Percentiles rank a stretch among this genome's conserved stretches.
phyloP scores from a whole-genome alignment of 2,888 invertebrate genomes.

The Tyria jacobaeae region DNA sequence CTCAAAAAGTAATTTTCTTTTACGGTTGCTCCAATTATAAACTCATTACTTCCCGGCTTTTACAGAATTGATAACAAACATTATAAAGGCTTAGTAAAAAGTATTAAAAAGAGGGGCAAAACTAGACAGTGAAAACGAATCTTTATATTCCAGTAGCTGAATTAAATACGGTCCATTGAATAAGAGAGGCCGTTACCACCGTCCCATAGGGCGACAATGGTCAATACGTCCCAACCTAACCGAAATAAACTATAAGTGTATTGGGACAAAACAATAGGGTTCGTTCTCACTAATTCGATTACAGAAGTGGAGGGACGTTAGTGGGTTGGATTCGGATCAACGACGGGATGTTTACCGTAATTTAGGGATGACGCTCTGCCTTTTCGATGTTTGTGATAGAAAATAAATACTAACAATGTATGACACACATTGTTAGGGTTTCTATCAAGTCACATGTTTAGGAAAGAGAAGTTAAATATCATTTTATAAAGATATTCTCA shows the following conservation, averaged over 20 bases:
- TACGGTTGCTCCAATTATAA: no score
- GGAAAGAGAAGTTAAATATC: no score
- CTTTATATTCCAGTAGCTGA: not conserved
- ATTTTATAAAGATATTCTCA: no score
- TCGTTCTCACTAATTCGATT: constrained; percentile 50
- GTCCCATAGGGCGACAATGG: constrained; percentile 24
- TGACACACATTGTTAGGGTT: no score
- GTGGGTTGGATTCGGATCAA: constrained; percentile 29
- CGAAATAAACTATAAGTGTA: constrained; percentile 50
- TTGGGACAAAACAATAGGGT: constrained; percentile 46
- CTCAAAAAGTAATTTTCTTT: no score
- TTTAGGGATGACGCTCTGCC: constrained; percentile 5
- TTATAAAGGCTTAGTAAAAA: no score
- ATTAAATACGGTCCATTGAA: constrained; percentile 11
- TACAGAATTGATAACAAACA: no score
- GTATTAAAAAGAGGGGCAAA: not conserved
- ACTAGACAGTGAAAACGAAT: not conserved
- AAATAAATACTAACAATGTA: no score
- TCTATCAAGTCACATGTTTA: not conserved
- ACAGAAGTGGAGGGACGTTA: constrained; percentile 33
- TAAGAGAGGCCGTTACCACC: constrained; percentile 8
- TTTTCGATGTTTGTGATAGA: not conserved
- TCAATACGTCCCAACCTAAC: constrained; percentile 22
- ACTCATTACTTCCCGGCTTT: no score
- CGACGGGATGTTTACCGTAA: constrained; percentile 17